Evolutionary conservation across 2,888 invertebrate species (phyloP), one percentile per base, ranked within the genome.

Genomic region (Tinea semifulvella): DNA sequence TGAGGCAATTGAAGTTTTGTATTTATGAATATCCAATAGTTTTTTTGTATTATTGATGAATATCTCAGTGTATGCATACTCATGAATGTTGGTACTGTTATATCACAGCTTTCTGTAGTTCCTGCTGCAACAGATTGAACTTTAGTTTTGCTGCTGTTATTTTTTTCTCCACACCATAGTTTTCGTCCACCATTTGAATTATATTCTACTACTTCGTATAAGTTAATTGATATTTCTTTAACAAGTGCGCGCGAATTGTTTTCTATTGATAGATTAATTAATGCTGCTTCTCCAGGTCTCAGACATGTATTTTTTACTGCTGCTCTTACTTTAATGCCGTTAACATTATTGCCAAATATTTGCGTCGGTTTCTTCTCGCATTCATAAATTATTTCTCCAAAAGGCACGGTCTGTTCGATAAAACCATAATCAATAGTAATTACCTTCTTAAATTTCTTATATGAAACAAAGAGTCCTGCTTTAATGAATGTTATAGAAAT

Each of bases 401-500:
- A 4, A 3, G 40, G 40, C 22, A 22, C 2, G 2, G 14, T 20
- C 8, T n/a, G 22, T 22, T 5, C 5, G 16, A 36, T n/a, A 11
- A 22, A 7, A 40, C n/a, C n/a, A 22, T 13, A 22, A 7, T 10
- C 22, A 4, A 40, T 17, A n/a, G 2, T 2, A 2, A 40, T 22
- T 22, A 22, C 14, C 14, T 11, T 22, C 11, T 40, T 20, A 11
- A 40, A 40, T 22, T 22, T 40, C 19, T 22, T 20, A 4, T n/a
- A 22, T 4, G 3, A 13, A 17, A 4, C 13, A 22, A 20, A 40
- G 6, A 19, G 4, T n/a, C 40, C 20, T 2, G 40, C 7, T 22
- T n/a, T n/a, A 7, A 14, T 22, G 5, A 40, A 40, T 19, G 14
- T 22, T 3, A 64, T 46, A 43, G 52, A 39, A 63, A 60, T 11